These are phyloP conservation scores for Eulemur albifrons DNA, from an alignment of 2,797 vertebrate species.

Conservation along the genomic window DNA sequence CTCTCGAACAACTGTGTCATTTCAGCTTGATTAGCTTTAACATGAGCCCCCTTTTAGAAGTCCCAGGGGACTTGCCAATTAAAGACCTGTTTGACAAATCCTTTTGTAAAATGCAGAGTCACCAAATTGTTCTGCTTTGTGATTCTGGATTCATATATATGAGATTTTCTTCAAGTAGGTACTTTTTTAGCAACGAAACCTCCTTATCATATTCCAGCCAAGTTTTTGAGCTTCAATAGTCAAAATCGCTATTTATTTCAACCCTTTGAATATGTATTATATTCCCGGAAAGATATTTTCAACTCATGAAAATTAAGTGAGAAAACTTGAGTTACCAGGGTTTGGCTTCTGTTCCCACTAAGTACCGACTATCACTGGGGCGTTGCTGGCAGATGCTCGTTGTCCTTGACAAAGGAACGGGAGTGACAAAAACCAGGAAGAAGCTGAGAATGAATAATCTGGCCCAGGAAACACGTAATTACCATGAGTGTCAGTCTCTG, in stretches of 20 bases:
- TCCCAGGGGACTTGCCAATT: neutral
- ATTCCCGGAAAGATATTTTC: conserved; percentile 26
- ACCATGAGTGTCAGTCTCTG: conserved; percentile 58
- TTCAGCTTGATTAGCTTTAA: neutral
- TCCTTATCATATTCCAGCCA: neutral
- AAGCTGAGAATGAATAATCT: conserved; percentile 56
- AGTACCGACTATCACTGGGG: conserved; percentile 17
- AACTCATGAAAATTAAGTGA: conserved; percentile 29
- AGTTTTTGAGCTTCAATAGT: neutral
- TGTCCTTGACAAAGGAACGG: conserved; percentile 72
- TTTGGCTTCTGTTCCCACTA: neutral
- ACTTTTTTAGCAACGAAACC: neutral
- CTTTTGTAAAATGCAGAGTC: neutral
- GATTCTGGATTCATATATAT: neutral
- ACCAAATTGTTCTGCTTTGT: neutral
- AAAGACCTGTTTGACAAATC: neutral
- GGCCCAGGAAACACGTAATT: conserved; percentile 63
- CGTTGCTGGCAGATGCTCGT: conserved; percentile 67
- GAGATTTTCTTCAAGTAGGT: neutral
- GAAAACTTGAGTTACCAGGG: conserved; percentile 20
- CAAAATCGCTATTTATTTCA: conserved; percentile 4
- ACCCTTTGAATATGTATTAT: neutral
- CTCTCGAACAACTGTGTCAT: neutral
- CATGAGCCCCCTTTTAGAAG: neutral
- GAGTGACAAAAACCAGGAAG: conserved; percentile 64